Conservation (phyloP, 2,888 invertebrate genomes). For the Cremastobaeus sp. region DNA sequence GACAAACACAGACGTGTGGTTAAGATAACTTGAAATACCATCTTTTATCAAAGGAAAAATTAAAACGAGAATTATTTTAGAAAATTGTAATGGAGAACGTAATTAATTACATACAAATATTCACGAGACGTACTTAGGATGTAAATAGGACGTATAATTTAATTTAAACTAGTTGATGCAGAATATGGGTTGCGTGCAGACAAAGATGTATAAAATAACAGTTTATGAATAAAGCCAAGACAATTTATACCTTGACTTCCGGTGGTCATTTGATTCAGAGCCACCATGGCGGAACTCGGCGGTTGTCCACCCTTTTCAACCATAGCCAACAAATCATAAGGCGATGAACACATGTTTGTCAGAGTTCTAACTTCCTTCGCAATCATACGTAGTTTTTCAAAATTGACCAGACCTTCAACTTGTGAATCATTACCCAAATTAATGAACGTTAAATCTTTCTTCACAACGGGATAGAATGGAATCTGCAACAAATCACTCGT, state of each 20-base stretch:
- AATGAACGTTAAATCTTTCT: constrained; percentile 98
- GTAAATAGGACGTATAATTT: no score
- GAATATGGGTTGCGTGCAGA: not conserved
- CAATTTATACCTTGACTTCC: constrained; percentile 79
- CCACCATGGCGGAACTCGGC: constrained; percentile 92
- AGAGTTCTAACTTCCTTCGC: constrained; percentile 95
- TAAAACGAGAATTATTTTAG: no score
- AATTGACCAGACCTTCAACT: constrained; percentile 94
- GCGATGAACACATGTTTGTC: constrained; percentile 97
- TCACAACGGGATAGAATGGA: constrained; percentile 94
- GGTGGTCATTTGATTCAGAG: constrained; percentile 91
- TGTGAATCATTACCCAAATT: constrained; percentile 97
- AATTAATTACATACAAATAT: no score
- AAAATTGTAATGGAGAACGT: no score
- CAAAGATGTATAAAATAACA: not conserved
- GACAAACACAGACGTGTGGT: no score
- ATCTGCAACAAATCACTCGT: constrained; percentile 80
- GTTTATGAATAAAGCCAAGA: not conserved
- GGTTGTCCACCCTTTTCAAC: constrained; percentile 91
- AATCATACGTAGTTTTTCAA: constrained; percentile 98
- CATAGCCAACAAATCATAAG: constrained; percentile 91
- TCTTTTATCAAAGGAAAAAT: no score
- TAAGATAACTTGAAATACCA: no score
- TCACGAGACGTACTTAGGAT: no score
- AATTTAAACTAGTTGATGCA: no score